phyloP scores from a whole-genome alignment of 2,797 vertebrate genomes.

The Phalloptychus januarius region DNA sequence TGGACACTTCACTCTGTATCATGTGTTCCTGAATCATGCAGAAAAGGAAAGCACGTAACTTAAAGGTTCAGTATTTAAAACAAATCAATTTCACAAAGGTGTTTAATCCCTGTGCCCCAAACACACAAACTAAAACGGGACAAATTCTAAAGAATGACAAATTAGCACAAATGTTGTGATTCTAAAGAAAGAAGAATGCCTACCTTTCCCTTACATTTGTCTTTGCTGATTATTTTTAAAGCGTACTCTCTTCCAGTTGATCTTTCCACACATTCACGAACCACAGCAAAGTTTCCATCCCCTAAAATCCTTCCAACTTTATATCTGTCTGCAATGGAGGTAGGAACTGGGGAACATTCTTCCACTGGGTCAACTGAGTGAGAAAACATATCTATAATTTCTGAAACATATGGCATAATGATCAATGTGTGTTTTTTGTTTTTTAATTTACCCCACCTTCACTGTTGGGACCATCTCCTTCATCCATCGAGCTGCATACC shows the following conservation, averaged over 20 bases:
- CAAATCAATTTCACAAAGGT: neutral
- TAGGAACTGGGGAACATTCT: slow-evolving; percentile 88
- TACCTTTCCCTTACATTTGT: slow-evolving; percentile 97
- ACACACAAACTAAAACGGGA: neutral
- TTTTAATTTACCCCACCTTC: slow-evolving; percentile 83
- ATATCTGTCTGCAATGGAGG: slow-evolving; percentile 93
- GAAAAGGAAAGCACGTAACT: neutral
- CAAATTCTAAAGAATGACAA: neutral
- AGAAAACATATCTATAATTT: slow-evolving; percentile 16
- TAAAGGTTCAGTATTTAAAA: neutral
- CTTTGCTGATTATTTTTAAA: slow-evolving; percentile 98
- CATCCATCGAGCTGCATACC: slow-evolving; percentile 99
- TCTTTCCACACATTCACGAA: slow-evolving; percentile 97
- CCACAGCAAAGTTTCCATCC: slow-evolving; percentile 96
- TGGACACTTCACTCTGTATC: slow-evolving; percentile 97
- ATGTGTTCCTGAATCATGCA: slow-evolving; percentile 89
- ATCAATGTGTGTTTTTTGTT: neutral
- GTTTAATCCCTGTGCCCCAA: neutral
- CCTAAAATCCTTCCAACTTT: slow-evolving; percentile 95
- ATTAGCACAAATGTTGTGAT: neutral
- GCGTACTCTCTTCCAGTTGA: slow-evolving; percentile 95
- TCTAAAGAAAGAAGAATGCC: slow-evolving; percentile 33
- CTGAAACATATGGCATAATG: no score
- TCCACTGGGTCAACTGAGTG: slow-evolving; percentile 85
- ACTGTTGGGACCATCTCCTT: slow-evolving; percentile 87